A percentile compares a stretch with the other conserved stretches of the same genome.
These are phyloP conservation scores for Platyrinchus mystaceus DNA, from an alignment of 2,797 vertebrate species.

Conservation along the genomic window DNA sequence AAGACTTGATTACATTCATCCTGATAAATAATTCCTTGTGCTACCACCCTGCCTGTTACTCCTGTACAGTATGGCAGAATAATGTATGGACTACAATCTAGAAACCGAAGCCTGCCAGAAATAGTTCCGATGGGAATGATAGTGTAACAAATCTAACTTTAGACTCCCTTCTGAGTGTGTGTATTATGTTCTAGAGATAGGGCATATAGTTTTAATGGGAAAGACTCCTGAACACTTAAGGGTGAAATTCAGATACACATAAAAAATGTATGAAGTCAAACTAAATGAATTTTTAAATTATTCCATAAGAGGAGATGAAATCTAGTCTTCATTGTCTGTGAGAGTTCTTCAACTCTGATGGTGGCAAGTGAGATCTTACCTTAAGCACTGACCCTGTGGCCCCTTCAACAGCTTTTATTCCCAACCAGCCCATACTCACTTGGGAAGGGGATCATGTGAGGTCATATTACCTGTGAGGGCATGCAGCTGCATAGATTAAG, in stretches of 20 bases:
- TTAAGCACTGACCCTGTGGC: background rate
- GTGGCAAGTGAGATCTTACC: rapidly evolving
- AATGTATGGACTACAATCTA: background rate
- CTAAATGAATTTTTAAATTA: background rate
- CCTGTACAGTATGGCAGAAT: background rate
- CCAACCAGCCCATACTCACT: background rate
- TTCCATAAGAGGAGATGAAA: background rate
- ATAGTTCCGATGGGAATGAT: background rate
- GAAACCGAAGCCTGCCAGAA: background rate
- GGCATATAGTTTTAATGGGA: background rate
- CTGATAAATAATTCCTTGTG: background rate
- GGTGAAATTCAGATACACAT: background rate
- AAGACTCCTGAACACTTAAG: background rate
- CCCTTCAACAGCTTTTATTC: background rate
- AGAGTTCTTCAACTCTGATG: background rate
- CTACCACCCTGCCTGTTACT: background rate
- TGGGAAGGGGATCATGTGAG: background rate
- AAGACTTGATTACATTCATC: background rate
- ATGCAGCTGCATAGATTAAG: rapidly evolving
- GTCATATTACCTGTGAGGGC: background rate
- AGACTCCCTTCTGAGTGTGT: background rate
- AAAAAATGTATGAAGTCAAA: background rate
- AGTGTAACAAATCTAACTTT: background rate
- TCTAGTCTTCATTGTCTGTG: background rate
- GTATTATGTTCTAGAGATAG: background rate